Evolutionary conservation across 2,797 vertebrate species (phyloP).

Genomic region (Clarias pachynema): DNA sequence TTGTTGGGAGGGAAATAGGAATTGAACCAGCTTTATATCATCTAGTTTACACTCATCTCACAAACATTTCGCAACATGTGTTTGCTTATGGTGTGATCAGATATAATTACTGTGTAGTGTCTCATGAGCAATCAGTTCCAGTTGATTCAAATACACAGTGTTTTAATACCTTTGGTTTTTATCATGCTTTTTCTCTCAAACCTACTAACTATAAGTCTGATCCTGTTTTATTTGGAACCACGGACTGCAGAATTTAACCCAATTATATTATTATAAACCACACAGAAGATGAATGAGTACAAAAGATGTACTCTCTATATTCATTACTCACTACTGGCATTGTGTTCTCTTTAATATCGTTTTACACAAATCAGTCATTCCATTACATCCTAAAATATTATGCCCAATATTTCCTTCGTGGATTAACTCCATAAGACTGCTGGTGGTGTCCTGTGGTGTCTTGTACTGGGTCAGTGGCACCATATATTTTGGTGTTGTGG

Average conservation of each 20-base stretch:
- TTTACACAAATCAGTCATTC: too few species aligned
- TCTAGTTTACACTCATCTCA: neutral
- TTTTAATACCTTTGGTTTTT: neutral
- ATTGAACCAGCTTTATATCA: neutral
- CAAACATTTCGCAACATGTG: neutral
- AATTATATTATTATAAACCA: neutral
- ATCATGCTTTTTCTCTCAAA: neutral
- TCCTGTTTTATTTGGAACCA: neutral
- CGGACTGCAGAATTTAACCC: neutral
- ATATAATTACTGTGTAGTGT: slow-evolving; percentile 14
- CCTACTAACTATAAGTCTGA: neutral
- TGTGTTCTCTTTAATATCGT: neutral
- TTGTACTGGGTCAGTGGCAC: too few species aligned
- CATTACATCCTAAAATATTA: too few species aligned
- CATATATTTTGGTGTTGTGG: too few species aligned
- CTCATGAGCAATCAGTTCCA: neutral
- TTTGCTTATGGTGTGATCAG: slow-evolving; percentile 5
- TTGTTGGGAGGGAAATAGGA: neutral
- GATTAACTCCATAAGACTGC: too few species aligned
- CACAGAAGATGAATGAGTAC: neutral
- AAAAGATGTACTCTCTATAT: neutral
- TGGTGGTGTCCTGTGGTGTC: too few species aligned
- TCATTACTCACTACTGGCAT: neutral
- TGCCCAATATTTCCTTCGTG: too few species aligned
- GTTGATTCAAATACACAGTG: slow-evolving; percentile 4